Base-by-base conservation (phyloP, 2,888 invertebrate species). In the Rotaria magnacalcarata region DNA sequence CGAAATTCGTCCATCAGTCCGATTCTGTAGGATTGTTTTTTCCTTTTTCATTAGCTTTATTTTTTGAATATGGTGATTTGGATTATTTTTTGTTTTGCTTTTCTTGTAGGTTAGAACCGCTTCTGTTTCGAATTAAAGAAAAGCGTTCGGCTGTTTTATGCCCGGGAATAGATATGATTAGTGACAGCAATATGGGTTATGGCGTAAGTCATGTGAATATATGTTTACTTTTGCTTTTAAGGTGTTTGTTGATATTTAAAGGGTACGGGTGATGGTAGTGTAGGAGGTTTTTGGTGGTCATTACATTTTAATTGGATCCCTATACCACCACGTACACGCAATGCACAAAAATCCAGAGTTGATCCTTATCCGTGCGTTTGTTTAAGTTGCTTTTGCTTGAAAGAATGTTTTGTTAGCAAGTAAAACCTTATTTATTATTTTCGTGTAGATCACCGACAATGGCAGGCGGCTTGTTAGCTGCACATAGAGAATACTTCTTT, bases 391-490 rank as follows among this genome's bases (percentile, higher is more conserved):
- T 14, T 52, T 52, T 52, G 52, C 52, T 52, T 52, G 52, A 52
- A 52, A 14, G 14, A 67, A 5, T 67, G 10, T 16, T 16, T 52
- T 4, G 8, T 16, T 52, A 4, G 16, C 11, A 67, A 16, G 60
- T 34, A 34, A n/a, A 27, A n/a, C 27, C 10, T 24, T 27, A n/a
- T 10, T 60, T 24, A n/a, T 2, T 60, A 11, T 41, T 47, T 21
- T 24, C 4, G 60, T 84, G 50, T 88, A 92, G 93, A 89, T 95
- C 96, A 0, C 97, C 98, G 0, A 98, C 97, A 0, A 98, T 97
- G 97, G 97, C 97, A n/a, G 97, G 98, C 0, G 98, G 97, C 0
- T 91, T 98, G 87, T 96, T 98, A 92, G 98, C 97, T 0, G 96
- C 96, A 85, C 94, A 95, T 89, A 93, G 96, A 85, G 93, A 94